These are phyloP conservation scores for Cyaniris semiargus DNA, from an alignment of 2,888 invertebrate species.

Conservation along the genomic window DNA sequence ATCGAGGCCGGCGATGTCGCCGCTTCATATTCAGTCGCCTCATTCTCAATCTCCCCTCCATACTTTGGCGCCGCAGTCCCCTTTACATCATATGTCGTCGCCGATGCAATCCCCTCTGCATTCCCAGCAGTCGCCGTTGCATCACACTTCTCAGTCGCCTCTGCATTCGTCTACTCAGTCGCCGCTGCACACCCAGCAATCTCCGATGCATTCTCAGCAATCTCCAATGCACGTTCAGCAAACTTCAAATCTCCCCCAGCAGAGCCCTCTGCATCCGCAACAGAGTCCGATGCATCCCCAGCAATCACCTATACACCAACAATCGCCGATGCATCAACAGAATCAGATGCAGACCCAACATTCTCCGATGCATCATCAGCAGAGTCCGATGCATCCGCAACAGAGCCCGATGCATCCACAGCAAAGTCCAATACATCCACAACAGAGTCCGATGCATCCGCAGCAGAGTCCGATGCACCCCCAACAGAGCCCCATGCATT, in stretches of 20 bases:
- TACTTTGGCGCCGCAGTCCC: slow-evolving; percentile 50
- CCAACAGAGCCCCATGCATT: slow-evolving; percentile 59
- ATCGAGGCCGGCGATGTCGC: slow-evolving; percentile 68
- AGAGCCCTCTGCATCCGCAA: slow-evolving; percentile 58
- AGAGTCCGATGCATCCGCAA: slow-evolving; percentile 62
- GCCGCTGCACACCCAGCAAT: slow-evolving; percentile 66
- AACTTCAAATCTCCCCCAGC: slow-evolving; percentile 54
- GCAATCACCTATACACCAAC: slow-evolving; percentile 58
- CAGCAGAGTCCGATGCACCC: slow-evolving; percentile 63
- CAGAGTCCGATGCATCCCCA: slow-evolving; percentile 55
- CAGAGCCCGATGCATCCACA: slow-evolving; percentile 61
- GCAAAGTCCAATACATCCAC: slow-evolving; percentile 59
- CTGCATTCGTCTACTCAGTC: slow-evolving; percentile 66
- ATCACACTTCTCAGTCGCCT: slow-evolving; percentile 65
- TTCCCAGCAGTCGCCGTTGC: slow-evolving; percentile 66
- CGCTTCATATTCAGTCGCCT: slow-evolving; percentile 64
- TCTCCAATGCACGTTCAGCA: slow-evolving; percentile 67
- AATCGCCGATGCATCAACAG: slow-evolving; percentile 50
- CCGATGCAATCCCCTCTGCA: slow-evolving; percentile 70
- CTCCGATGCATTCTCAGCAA: slow-evolving; percentile 66
- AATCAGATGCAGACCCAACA: slow-evolving; percentile 61
- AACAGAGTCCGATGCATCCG: slow-evolving; percentile 59
- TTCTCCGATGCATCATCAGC: slow-evolving; percentile 59
- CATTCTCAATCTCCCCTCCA: slow-evolving; percentile 54
- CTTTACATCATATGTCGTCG: slow-evolving; percentile 53